A percentile compares a stretch with the other conserved stretches of the same genome.
Conservation (phyloP, 2,113 vertebrate species). For the Emydocephalus ijimae region DNA sequence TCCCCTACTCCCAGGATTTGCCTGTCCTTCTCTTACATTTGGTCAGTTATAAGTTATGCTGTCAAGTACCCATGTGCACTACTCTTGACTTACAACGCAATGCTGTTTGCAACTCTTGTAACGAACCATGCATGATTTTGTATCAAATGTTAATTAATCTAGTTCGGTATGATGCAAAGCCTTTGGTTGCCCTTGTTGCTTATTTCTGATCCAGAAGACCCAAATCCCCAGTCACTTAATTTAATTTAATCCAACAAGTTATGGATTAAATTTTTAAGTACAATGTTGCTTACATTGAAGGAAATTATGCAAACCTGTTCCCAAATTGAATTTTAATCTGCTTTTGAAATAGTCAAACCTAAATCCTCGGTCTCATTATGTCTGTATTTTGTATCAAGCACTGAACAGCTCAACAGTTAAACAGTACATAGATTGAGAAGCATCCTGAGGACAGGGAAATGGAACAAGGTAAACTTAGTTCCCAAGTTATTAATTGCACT, state of each 20-base stretch:
- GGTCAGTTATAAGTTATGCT: neutral
- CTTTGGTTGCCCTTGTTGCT: neutral
- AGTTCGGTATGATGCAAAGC: neutral
- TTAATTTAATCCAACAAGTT: neutral
- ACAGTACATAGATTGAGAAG: conserved; percentile 34
- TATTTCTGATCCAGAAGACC: conserved; percentile 9
- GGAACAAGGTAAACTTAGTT: conserved; percentile 53
- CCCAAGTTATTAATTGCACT: conserved; percentile 36
- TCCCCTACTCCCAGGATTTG: no score
- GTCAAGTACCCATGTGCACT: neutral
- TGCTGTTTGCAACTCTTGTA: neutral
- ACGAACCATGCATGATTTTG: neutral
- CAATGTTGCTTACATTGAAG: conserved; percentile 46
- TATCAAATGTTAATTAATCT: neutral
- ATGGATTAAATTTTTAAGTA: conserved; percentile 26
- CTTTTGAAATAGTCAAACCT: conserved; percentile 59
- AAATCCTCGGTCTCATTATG: conserved; percentile 65
- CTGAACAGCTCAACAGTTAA: conserved; percentile 49
- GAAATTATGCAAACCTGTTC: conserved; percentile 59
- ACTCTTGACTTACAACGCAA: no score
- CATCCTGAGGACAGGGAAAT: conserved; percentile 45
- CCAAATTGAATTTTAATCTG: conserved; percentile 65
- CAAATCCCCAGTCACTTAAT: conserved; percentile 34
- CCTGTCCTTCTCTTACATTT: no score
- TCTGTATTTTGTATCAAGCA: conserved; percentile 53